Evolutionary conservation across 2,888 invertebrate species (phyloP).

Genomic region (Drosophila mercatorum): DNA sequence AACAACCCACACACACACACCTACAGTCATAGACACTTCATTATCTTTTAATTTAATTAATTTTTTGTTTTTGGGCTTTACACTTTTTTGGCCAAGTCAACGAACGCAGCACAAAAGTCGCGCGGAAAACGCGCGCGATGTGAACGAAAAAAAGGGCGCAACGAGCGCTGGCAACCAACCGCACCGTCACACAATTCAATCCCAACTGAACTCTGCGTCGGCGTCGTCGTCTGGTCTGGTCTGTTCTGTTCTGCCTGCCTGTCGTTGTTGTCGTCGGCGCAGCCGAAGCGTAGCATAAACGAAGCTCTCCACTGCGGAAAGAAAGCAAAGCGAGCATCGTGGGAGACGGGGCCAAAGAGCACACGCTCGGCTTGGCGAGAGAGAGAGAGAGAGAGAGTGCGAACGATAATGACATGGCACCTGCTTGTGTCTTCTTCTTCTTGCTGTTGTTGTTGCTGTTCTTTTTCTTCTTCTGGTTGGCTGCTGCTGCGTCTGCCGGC

Average conservation of each 20-base stretch:
- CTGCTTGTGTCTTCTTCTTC: conserved; percentile 24
- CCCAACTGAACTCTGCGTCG: conserved; percentile 78
- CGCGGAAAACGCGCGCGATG: conserved; percentile 49
- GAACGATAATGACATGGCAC: conserved; percentile 65
- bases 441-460: background rate
- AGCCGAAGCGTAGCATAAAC: conserved; percentile 71
- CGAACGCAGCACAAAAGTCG: conserved; percentile 46
- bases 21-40: conserved; percentile 14
- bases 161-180: conserved; percentile 72
- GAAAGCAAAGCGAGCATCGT: conserved; percentile 55
- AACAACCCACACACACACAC: conserved; percentile 15
- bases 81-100: conserved; percentile 47
- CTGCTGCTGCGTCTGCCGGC: conserved; percentile 21
- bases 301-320: conserved; percentile 51
- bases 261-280: conserved; percentile 43
- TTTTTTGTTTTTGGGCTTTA: conserved; percentile 26
- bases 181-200: conserved; percentile 80
- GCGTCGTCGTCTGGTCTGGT: conserved; percentile 51
- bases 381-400: background rate
- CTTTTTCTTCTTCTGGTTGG: conserved; percentile 6
- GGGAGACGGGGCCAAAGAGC: conserved; percentile 43
- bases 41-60: conserved; percentile 25
- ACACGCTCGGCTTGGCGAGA: conserved; percentile 9
- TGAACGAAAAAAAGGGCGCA: conserved; percentile 27
- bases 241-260: conserved; percentile 38